phyloP scores from a whole-genome alignment of 2,888 invertebrate species.

The Branchellion lobata region DNA sequence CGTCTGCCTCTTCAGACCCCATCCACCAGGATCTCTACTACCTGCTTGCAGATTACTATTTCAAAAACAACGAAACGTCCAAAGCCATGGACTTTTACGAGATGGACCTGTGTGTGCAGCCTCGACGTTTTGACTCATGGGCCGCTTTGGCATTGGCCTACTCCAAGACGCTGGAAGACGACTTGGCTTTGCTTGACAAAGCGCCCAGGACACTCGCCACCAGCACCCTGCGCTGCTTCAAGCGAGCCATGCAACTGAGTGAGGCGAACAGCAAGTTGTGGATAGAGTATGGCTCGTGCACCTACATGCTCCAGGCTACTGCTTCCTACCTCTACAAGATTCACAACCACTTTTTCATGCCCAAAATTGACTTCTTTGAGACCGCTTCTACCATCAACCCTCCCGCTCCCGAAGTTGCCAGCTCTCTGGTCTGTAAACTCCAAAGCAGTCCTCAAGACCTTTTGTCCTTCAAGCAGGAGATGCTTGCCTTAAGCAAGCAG shows the following conservation, averaged over 20 bases:
- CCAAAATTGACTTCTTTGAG: not conserved
- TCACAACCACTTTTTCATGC: not conserved
- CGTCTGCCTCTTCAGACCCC: conserved; percentile 50
- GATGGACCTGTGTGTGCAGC: conserved; percentile 79
- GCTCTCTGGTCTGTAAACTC: not conserved
- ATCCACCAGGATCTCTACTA: conserved; percentile 75
- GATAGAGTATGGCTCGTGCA: conserved; percentile 87
- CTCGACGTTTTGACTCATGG: conserved; percentile 82
- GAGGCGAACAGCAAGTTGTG: conserved; percentile 72
- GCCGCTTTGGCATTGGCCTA: conserved; percentile 77
- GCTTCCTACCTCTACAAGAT: conserved; percentile 67
- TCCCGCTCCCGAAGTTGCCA: not conserved
- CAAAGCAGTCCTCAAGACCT: not conserved
- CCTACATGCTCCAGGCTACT: conserved; percentile 85
- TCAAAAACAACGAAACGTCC: conserved; percentile 76
- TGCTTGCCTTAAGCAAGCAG: conserved; percentile 75
- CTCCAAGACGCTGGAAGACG: conserved; percentile 73
- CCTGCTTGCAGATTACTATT: conserved; percentile 86
- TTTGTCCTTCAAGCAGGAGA: conserved; percentile 62
- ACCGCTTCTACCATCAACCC: not conserved
- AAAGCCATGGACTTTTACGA: conserved; percentile 79
- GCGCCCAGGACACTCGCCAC: conserved; percentile 64
- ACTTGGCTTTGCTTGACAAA: conserved; percentile 67
- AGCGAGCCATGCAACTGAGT: conserved; percentile 75
- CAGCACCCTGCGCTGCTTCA: conserved; percentile 77